phyloP scores from a whole-genome alignment of 2,797 vertebrate genomes.

The Apogon hyalosoma region DNA sequence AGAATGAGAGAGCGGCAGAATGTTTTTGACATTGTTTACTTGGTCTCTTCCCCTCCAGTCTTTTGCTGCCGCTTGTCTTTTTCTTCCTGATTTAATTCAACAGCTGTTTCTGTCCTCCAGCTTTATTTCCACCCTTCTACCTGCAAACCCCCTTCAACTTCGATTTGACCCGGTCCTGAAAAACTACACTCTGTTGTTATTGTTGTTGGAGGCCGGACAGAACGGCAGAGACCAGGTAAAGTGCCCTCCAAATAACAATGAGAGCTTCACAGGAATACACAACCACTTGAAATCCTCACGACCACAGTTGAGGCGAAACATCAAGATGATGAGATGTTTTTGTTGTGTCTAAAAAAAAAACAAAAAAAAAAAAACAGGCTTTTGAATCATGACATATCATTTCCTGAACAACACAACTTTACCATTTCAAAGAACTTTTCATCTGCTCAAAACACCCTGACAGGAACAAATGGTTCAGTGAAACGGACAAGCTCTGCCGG shows the following conservation, averaged over 20 bases:
- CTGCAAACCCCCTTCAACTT: constrained; percentile 11
- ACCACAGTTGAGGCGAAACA: too few relatives aligned
- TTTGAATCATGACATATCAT: background rate
- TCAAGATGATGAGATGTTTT: too few relatives aligned
- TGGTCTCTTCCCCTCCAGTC: background rate
- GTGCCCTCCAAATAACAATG: constrained; percentile 40
- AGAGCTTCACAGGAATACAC: constrained; percentile 15
- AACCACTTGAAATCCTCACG: constrained; percentile 11
- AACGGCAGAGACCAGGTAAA: constrained; percentile 23
- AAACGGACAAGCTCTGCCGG: constrained; percentile 17
- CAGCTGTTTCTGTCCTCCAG: constrained; percentile 7
- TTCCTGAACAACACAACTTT: too few relatives aligned
- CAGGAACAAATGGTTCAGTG: constrained; percentile 23
- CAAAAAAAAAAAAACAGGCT: background rate
- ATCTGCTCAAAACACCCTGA: constrained; percentile 7
- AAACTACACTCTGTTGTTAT: constrained; percentile 32
- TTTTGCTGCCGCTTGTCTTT: constrained; percentile 1
- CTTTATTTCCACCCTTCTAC: constrained; percentile 1
- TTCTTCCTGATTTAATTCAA: constrained; percentile 19
- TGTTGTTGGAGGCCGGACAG: constrained; percentile 16
- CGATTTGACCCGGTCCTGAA: constrained; percentile 22
- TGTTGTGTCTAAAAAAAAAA: too few relatives aligned
- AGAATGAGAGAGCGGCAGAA: background rate
- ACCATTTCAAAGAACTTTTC: constrained; percentile 4
- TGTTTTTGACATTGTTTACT: constrained; percentile 1